Conservation (phyloP, 2,888 invertebrate genomes). For the Meliscaeva auricollis region DNA sequence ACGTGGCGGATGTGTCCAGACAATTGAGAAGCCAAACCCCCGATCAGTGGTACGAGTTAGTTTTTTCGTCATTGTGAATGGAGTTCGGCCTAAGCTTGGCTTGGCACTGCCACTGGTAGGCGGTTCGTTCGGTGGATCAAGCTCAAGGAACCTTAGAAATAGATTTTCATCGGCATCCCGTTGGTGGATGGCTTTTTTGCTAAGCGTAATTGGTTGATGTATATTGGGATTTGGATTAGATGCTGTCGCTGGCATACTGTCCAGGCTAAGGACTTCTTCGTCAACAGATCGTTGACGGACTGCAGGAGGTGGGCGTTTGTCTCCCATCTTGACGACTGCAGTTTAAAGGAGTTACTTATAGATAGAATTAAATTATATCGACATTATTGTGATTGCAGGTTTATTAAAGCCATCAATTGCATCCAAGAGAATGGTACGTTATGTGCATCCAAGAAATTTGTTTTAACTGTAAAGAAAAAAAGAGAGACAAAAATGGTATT, state of each 20-base stretch:
- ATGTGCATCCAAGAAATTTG: background rate
- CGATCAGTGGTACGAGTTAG: constrained; percentile 85
- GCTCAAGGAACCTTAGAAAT: constrained; percentile 90
- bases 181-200: constrained; percentile 86
- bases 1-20: constrained; percentile 94
- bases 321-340: constrained; percentile 64
- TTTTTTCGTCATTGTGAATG: constrained; percentile 91
- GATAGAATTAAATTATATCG: background rate
- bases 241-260: constrained; percentile 79
- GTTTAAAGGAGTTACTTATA: background rate
- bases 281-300: constrained; percentile 83
- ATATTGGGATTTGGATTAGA: constrained; percentile 61
- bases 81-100: constrained; percentile 88
- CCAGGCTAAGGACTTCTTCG: constrained; percentile 82
- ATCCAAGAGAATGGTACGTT: background rate
- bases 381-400: background rate
- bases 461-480: background rate
- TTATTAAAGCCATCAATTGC: background rate
- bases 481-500: background rate
- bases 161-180: constrained; percentile 90
- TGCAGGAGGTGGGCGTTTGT: constrained; percentile 53
- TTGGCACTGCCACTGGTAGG: constrained; percentile 77
- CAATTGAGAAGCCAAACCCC: constrained; percentile 94
- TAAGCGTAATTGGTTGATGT: constrained; percentile 82
- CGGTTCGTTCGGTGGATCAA: constrained; percentile 90